Evolutionary conservation across 2,113 vertebrate species (phyloP), one percentile per base, ranked within the genome.

Genomic region (Barbus barbus): DNA sequence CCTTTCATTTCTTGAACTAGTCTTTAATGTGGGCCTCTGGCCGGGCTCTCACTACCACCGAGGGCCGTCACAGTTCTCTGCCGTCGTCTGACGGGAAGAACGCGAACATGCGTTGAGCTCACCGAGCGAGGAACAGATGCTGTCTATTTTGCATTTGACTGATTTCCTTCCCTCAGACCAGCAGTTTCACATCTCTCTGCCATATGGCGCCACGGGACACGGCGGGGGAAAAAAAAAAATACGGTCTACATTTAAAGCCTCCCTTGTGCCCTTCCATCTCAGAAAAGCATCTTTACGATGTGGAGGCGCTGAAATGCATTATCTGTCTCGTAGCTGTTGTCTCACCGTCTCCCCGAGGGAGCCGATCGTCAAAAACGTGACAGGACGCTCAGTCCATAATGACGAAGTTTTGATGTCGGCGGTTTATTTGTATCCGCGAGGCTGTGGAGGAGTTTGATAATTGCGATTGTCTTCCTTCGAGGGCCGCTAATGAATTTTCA

Each of bases 101-200:
- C n/a, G n/a, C n/a, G n/a, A 44, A 38, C 36, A 38, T 5, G 36
- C 36, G 36, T 38, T 5, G 36, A 61, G 56, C 13, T 44, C 26
- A 5, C 20, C 1, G 78, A 44, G 58, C 14, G 16, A 36, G 31
- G 63, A 63, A 73, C 69, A 84, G 69, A 75, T 78, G 53, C 77
- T 80, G 80, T 88, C 41, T 79, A 83, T 65, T 72, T 80, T 77
- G 84, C 81, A 78, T 74, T 77, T 74, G 86, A 85, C 83, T 82
- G 83, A 85, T 85, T 67, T 74, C 77, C 80, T 85, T 82, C 76
- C 61, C 36, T 83, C 80, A 67, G 31, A 48, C 81, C 73, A 67
- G 61, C 78, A 81, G 78, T 67, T 81, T 81, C 78, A 81, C 78
- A 81, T 81, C 51, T 85, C 58, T 60, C 75, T 74, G 67, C 81